Base-by-base conservation (phyloP, 1,140 invertebrate species). In the Drosophila nannoptera region DNA sequence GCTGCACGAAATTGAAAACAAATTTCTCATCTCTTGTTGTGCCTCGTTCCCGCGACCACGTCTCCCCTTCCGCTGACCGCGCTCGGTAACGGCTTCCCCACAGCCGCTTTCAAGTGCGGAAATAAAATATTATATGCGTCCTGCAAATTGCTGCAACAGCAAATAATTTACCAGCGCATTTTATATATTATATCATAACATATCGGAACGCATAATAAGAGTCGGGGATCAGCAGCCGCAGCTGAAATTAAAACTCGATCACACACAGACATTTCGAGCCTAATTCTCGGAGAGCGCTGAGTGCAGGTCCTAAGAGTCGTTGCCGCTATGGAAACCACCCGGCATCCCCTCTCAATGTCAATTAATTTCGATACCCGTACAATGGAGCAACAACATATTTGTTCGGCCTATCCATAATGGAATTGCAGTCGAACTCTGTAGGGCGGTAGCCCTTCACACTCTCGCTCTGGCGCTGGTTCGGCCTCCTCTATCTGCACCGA, bases 91-190 rank as follows among this genome's bases (percentile, higher is more conserved):
- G 3, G 8, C 54, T 53, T 16, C 11, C 14, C 45, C 45, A 11
- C 40, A 9, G 29, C 16, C 9, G 55, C 7, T 67, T 49, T 64
- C 59, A 78, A 78, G 75, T 84, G 81, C 80, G 81, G 80, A 84
- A 84, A 84, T 86, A 84, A 86, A 84, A 86, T 84, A 81, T 84
- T 84, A 86, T 69, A 53, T 40, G 5, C 48, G 32, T 38, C 32
- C 66, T 56, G 35, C 55, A 78, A 77, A 78, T 81, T 77, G 72
- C 76, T 54, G 55, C 38, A 75, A 74, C 80, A 66, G 70, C 64
- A 55, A 63, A 66, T 73, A 80, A 80, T 81, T 80, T 78, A 60
- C 38, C 50, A 55, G 29, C 50, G 45, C 63, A 67, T 56, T 22
- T 22, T 22, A 2, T 1, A 22, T 22, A 3, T 3, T 45, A 53